phyloP scores from a whole-genome alignment of 2,888 invertebrate species.

The Monoplex corrugatus region DNA sequence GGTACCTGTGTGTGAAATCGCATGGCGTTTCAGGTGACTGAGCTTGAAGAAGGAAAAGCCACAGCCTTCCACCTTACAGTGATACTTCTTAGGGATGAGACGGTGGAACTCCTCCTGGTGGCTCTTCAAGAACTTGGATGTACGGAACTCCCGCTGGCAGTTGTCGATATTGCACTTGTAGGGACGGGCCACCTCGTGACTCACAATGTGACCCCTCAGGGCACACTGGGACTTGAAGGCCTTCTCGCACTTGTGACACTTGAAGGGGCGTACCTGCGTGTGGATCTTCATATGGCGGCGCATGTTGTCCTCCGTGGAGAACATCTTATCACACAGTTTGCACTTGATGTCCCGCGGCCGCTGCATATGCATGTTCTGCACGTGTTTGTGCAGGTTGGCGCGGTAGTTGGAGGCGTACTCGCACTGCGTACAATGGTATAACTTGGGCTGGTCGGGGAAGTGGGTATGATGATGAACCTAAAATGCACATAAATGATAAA shows the following conservation, averaged over 20 bases:
- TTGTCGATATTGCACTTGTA: slow-evolving; percentile 75
- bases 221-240: slow-evolving; percentile 75
- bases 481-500: background rate
- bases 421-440: slow-evolving; percentile 73
- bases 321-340: slow-evolving; percentile 74
- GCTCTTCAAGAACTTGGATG: slow-evolving; percentile 71
- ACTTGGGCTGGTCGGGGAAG: slow-evolving; percentile 76
- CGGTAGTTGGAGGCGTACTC: slow-evolving; percentile 76
- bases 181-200: slow-evolving; percentile 72
- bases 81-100: slow-evolving; percentile 72
- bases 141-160: slow-evolving; percentile 75
- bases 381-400: slow-evolving; percentile 77
- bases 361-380: slow-evolving; percentile 72
- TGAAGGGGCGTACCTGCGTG: slow-evolving; percentile 71
- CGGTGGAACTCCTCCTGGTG: slow-evolving; percentile 77
- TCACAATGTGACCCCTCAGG: slow-evolving; percentile 72
- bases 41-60: slow-evolving; percentile 78
- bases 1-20: slow-evolving; percentile 79
- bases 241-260: slow-evolving; percentile 76
- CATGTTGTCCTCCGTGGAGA: slow-evolving; percentile 76
- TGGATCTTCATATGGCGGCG: slow-evolving; percentile 74
- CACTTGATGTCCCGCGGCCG: slow-evolving; percentile 65
- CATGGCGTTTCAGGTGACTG: slow-evolving; percentile 78
- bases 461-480: slow-evolving; percentile 75
- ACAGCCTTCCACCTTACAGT: slow-evolving; percentile 77